Evolutionary conservation across 1,140 invertebrate genomes (phyloP), one percentile per base, ranked within the genome.

Genomic region (Drosophila funebris): DNA sequence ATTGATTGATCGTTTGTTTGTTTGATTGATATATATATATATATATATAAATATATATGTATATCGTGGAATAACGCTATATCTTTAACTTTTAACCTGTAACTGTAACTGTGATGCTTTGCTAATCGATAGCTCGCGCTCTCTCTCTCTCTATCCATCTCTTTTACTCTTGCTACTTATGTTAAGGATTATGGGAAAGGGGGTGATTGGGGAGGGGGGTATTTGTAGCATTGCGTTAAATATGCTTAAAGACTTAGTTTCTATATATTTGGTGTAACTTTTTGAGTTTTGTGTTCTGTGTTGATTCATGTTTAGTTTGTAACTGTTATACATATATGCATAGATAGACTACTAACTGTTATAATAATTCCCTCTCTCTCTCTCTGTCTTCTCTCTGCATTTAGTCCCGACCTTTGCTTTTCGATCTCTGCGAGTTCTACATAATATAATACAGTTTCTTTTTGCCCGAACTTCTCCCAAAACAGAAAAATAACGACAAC

Each of bases 381-480:
- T 22, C 16, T n/a, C 11, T 6, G 8, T 33, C 16, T 13, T 20
- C 18, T 1, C 29, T 58, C 37, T 37, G 27, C 29, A 2, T 29
- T 57, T n/a, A n/a, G n/a, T n/a, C n/a, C n/a, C 37, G 20, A 24
- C 20, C 8, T 13, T 43, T 31, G 11, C 13, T 24, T 22, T 63
- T 8, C 11, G 36, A 58, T 53, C 62, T 64, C 56, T 68, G 48
- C 50, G 58, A 41, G 54, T 44, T 43, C 39, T 56, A 53, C 75
- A 88, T 78, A 87, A 76, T 87, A 88, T 87, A 87, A 87, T 87
- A 87, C 83, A 87, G 83, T 84, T 87, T 53, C 74, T 29, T 31
- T 52, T 77, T 20, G 27, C 61, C 50, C 63, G 44, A 60, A 46
- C 53, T 69, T 27, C 39, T 37, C 46, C 69, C 44, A 36, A 33